A percentile compares a stretch with the other conserved stretches of the same genome.
phyloP scores from a whole-genome alignment of 1,140 invertebrate genomes.

The Harlomillsia oculata region DNA sequence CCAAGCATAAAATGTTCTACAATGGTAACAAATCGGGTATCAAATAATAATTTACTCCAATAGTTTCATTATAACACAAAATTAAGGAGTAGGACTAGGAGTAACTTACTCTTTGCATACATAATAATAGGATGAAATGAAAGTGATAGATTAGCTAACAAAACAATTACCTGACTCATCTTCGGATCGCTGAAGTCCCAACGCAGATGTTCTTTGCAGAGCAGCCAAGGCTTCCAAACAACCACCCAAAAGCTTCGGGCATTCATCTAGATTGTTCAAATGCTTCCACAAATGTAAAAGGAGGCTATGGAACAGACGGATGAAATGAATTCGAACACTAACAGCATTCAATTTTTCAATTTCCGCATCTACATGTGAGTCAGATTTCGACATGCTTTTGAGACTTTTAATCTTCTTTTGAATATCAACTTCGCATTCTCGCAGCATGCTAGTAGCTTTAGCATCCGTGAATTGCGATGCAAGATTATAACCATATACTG shows the following conservation, averaged over 20 bases:
- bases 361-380: slow-evolving; percentile 12
- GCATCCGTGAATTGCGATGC: slow-evolving; percentile 72
- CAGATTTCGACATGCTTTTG: slow-evolving; percentile 36
- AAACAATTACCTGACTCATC: slow-evolving; percentile 22
- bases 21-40: neutral
- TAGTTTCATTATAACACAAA: neutral
- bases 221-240: slow-evolving; percentile 23
- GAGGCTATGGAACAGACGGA: slow-evolving; percentile 32
- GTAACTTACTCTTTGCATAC: too few relatives aligned
- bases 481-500: slow-evolving; percentile 83
- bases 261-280: slow-evolving; percentile 23
- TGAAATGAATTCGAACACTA: slow-evolving; percentile 33
- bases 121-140: slow-evolving; percentile 4
- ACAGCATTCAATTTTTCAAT: slow-evolving; percentile 26
- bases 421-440: slow-evolving; percentile 86
- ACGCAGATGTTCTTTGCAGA: slow-evolving; percentile 16
- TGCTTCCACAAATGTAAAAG: slow-evolving; percentile 33
- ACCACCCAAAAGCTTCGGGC: slow-evolving; percentile 16
- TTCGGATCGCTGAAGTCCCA: slow-evolving; percentile 20
- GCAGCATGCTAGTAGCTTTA: slow-evolving; percentile 67
- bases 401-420: slow-evolving; percentile 55
- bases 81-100: slow-evolving; percentile 1
- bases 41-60: neutral
- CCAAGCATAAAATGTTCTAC: slow-evolving; percentile 52
- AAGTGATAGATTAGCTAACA: neutral